Base-by-base conservation (phyloP, 2,113 vertebrate species). In the Coptodon bakossiorum region DNA sequence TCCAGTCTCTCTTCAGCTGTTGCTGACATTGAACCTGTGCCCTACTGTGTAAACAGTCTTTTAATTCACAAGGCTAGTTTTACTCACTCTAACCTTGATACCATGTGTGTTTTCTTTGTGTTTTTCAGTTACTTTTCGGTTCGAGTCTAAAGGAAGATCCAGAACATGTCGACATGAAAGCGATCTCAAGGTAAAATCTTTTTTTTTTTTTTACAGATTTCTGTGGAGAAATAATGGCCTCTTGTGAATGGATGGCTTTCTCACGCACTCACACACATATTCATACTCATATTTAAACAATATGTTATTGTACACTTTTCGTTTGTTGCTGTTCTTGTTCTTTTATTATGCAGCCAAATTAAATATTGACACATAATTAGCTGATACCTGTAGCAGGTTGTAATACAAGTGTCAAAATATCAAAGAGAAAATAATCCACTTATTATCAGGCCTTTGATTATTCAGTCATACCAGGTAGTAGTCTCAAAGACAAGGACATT, bases 11-110 rank as follows among this genome's bases (percentile, higher is more conserved):
- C 86, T 86, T 91, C 83, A 90, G 88, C 86, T 89, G 82, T 83
- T 90, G 22, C 81, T 59, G 83, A 85, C 78, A 52, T 17, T 91
- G 90, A 93, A 90, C 90, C 85, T 54, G 53, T 92, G 90, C 94
- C 86, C 91, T 92, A 59, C 84, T 86, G 84, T 89, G 89, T 90
- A 93, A 93, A 88, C 92, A 86, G 54, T 88, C 71, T 90, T 73
- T 92, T 82, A 76, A 68, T 88, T 93, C 57, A 85, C 45, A 3
- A 84, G 71, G 48, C 16, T 61, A 80, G 36, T 34, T 81, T 87
- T 68, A 80, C 53, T 89, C 78, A 29, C 48, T 85, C 24, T 88
- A 54, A 86, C 83, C 53, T 79, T 6, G 45, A 22, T 88, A 16
- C 85, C 90, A 16, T 63, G 24, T 87, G 40, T 87, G 22, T 89